Conservation (phyloP, 2,888 invertebrate species). For the Hirtodrosophila alboralis region DNA sequence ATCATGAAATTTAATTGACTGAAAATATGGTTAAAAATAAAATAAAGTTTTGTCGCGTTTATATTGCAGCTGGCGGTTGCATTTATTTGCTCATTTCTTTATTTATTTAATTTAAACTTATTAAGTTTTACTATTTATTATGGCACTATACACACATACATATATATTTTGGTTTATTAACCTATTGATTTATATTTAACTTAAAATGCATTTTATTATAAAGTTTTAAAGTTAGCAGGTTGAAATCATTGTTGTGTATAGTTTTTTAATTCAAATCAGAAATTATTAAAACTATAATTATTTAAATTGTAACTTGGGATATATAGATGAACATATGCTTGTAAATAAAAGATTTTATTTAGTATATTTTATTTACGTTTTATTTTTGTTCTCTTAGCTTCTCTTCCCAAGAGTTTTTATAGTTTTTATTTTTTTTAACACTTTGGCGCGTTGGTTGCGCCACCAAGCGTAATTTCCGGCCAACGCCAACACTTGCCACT, state of each 20-base stretch:
- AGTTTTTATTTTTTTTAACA: conserved; percentile 39
- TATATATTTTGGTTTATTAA: conserved; percentile 11
- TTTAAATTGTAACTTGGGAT: too few species aligned
- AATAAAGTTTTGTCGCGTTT: conserved; percentile 22
- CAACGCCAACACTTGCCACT: conserved; percentile 49
- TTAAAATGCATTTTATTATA: too few species aligned
- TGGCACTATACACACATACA: neutral
- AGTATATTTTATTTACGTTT: conserved; percentile 9
- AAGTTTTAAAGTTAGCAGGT: too few species aligned
- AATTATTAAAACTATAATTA: too few species aligned
- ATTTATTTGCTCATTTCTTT: conserved; percentile 47
- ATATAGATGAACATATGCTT: neutral
- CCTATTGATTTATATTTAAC: neutral
- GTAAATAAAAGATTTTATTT: neutral
- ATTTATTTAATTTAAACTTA: conserved; percentile 38
- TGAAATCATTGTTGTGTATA: too few species aligned
- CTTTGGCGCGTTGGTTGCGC: conserved; percentile 50
- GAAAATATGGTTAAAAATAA: conserved; percentile 78
- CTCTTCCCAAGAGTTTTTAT: conserved; percentile 1
- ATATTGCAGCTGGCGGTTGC: conserved; percentile 19
- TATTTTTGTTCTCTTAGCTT: conserved; percentile 3
- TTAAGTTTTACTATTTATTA: conserved; percentile 37
- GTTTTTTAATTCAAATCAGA: too few species aligned
- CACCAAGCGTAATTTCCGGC: conserved; percentile 71
- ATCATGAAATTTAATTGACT: conserved; percentile 83